Conservation (phyloP, 1,140 invertebrate genomes). For the Drosophila insularis region DNA sequence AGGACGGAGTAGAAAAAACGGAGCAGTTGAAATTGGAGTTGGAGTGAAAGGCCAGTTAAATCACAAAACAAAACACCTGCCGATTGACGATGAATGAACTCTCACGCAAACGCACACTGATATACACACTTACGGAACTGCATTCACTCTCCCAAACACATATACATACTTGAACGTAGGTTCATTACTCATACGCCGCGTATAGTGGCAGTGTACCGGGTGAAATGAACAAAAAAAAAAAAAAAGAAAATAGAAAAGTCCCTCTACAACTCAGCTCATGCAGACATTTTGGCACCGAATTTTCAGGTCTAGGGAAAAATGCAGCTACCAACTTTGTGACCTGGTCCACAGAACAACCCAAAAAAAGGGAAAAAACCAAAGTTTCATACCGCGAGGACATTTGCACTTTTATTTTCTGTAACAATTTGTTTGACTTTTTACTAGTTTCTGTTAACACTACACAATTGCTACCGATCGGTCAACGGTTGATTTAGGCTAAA, state of each 20-base stretch:
- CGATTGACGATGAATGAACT: slow-evolving; percentile 54
- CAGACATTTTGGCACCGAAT: slow-evolving; percentile 11
- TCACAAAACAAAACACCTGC: slow-evolving; percentile 72
- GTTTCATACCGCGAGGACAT: slow-evolving; percentile 55
- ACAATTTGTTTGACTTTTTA: slow-evolving; percentile 15
- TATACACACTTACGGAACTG: slow-evolving; percentile 35
- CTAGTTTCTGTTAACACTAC: background rate
- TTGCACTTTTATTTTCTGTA: slow-evolving; percentile 77
- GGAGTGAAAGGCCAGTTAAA: slow-evolving; percentile 37
- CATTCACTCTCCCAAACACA: slow-evolving; percentile 13
- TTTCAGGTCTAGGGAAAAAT: slow-evolving; percentile 1
- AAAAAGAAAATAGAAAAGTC: slow-evolving; percentile 29
- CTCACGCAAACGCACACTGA: slow-evolving; percentile 10
- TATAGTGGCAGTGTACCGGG: slow-evolving; percentile 25
- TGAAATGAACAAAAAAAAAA: slow-evolving; percentile 31
- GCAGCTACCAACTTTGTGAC: slow-evolving; percentile 1
- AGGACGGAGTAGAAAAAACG: background rate
- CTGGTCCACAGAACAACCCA: background rate
- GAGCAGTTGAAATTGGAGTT: background rate
- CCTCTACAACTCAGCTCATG: background rate
- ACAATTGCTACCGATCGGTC: too few relatives aligned
- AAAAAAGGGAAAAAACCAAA: slow-evolving; percentile 43
- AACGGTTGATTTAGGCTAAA: background rate
- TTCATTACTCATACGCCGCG: slow-evolving; percentile 68
- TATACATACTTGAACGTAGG: slow-evolving; percentile 24